Evolutionary conservation across 2,888 invertebrate genomes (phyloP).

Genomic region (Aproaerema taeniolella): DNA sequence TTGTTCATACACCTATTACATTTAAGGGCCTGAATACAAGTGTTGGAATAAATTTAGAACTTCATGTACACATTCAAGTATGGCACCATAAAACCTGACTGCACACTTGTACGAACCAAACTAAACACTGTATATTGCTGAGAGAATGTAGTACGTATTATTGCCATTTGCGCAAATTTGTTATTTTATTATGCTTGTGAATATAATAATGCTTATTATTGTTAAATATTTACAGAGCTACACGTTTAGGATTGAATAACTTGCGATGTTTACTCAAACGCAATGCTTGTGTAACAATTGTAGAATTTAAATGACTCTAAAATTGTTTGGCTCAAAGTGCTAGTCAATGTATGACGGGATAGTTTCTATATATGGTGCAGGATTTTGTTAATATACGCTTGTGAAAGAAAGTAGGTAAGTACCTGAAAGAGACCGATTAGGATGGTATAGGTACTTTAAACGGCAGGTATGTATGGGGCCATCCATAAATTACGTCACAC

Average conservation of each 20-base stretch:
- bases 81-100: slow-evolving; percentile 3
- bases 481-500: too few relatives aligned
- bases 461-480: too few relatives aligned
- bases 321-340: too few relatives aligned
- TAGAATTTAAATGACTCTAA: slow-evolving; percentile 8
- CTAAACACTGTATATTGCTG: slow-evolving; percentile 9
- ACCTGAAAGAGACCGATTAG: too few relatives aligned
- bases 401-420: too few relatives aligned
- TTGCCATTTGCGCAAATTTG: slow-evolving; percentile 22
- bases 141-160: slow-evolving; percentile 19
- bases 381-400: too few relatives aligned
- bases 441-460: too few relatives aligned
- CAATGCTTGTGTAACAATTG: not conserved
- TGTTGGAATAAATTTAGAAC: not conserved
- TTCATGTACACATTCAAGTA: not conserved
- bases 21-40: too few relatives aligned
- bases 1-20: too few relatives aligned
- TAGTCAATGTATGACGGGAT: too few relatives aligned
- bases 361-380: too few relatives aligned
- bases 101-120: not conserved
- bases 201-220: slow-evolving; percentile 16
- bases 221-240: slow-evolving; percentile 18
- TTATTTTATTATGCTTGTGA: slow-evolving; percentile 19
- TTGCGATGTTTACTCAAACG: slow-evolving; percentile 7
- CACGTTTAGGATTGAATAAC: slow-evolving; percentile 13